Percentiles rank a stretch among this genome's conserved stretches.
These are phyloP conservation scores for Macrosoma leucophasiata DNA, from an alignment of 2,888 invertebrate species.

Conservation along the genomic window DNA sequence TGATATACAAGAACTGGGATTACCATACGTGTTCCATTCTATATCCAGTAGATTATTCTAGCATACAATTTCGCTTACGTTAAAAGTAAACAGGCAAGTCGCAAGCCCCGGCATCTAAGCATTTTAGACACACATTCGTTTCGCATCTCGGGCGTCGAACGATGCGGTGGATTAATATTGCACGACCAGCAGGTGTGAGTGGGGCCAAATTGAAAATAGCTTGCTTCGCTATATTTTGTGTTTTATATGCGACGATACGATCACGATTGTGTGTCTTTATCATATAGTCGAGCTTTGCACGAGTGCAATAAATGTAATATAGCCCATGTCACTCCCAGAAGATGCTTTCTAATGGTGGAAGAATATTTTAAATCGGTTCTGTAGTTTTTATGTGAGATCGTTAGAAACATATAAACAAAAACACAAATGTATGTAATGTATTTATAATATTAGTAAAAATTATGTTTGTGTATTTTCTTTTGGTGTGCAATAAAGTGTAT, in stretches of 20 bases:
- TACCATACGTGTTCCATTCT: no score
- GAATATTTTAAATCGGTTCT: no score
- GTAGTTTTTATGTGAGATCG: background rate
- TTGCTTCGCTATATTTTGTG: conserved; percentile 14
- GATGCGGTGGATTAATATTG: conserved; percentile 30
- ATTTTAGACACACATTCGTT: conserved; percentile 9
- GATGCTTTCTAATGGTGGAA: background rate
- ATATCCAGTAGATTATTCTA: no score
- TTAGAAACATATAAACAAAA: background rate
- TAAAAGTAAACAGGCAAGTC: no score
- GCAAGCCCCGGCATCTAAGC: no score
- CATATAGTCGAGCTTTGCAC: background rate
- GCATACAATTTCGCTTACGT: no score
- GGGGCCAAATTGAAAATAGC: conserved; percentile 34
- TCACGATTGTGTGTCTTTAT: conserved; percentile 13
- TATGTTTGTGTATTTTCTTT: no score
- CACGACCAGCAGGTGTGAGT: conserved; percentile 31
- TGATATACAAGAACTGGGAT: no score
- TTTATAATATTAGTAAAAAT: no score
- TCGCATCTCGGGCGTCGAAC: conserved; percentile 18
- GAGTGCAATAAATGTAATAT: no score
- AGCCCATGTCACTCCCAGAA: conserved; percentile 2
- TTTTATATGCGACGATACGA: conserved; percentile 9
- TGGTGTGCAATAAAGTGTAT: no score
- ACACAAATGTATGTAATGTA: background rate